Evolutionary conservation across 2,113 vertebrate genomes (phyloP).

Genomic region (Tauraco erythrolophus): DNA sequence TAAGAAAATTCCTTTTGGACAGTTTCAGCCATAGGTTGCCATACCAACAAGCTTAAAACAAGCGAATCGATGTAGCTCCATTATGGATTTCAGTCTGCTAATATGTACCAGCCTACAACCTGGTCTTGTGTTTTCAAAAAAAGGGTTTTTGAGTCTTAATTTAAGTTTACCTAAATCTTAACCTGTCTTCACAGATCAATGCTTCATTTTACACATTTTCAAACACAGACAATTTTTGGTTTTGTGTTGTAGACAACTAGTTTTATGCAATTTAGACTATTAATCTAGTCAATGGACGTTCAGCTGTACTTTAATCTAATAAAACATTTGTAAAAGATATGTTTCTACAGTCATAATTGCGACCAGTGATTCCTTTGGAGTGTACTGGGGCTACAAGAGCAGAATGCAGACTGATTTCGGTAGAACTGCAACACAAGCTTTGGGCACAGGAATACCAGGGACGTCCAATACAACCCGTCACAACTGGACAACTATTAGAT

Average conservation of each 20-base stretch:
- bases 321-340: not conserved
- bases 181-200: not conserved
- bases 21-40: slow-evolving; percentile 29
- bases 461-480: not conserved
- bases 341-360: not conserved
- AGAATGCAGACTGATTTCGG: not conserved
- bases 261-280: not conserved
- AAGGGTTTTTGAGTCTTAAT: not conserved
- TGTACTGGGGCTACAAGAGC: not conserved
- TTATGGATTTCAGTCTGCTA: not conserved
- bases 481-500: not conserved
- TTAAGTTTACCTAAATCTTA: not conserved
- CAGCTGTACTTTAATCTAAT: not conserved
- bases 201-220: not conserved
- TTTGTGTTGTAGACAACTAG: not conserved
- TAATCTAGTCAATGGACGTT: not conserved
- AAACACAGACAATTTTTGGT: not conserved
- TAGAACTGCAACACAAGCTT: not conserved
- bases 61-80: not conserved
- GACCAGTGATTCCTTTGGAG: not conserved
- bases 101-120: not conserved
- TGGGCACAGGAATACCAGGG: not conserved
- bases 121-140: not conserved
- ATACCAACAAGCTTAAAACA: slow-evolving; percentile 16
- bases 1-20: slow-evolving; percentile 19